Percentiles rank a stretch among this genome's conserved stretches.
Conservation (phyloP, 1,140 invertebrate species). For the Paracyclopina nana region DNA sequence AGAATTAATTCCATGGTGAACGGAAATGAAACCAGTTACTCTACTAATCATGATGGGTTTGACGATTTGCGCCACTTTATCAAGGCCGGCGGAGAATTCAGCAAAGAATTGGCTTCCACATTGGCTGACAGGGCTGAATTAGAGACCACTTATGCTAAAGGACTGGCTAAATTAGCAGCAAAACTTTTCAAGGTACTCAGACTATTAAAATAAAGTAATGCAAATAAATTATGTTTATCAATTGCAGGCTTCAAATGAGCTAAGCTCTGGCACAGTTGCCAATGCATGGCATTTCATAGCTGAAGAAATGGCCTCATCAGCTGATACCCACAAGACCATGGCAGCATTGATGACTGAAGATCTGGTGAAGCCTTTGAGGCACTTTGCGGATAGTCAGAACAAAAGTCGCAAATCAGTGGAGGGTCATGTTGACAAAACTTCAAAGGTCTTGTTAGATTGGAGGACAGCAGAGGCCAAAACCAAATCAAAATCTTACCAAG, state of each 20-base stretch:
- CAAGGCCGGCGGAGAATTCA: constrained; percentile 80
- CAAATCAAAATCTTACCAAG: constrained; percentile 60
- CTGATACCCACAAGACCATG: constrained; percentile 62
- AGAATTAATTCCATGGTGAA: constrained; percentile 1
- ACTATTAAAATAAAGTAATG: constrained; percentile 30
- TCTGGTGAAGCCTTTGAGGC: constrained; percentile 64
- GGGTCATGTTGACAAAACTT: constrained; percentile 60
- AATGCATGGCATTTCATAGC: constrained; percentile 75
- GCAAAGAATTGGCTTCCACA: constrained; percentile 66
- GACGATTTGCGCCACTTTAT: constrained; percentile 74
- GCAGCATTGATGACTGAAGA: constrained; percentile 58
- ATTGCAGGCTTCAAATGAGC: no score
- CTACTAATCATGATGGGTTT: constrained; percentile 72
- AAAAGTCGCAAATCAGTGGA: constrained; percentile 51
- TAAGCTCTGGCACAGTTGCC: constrained; percentile 50
- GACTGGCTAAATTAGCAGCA: constrained; percentile 56
- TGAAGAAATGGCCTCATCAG: constrained; percentile 68
- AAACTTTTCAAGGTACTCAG: constrained; percentile 58
- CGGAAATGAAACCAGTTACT: constrained; percentile 20
- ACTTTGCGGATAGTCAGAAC: constrained; percentile 42
- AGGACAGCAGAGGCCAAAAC: constrained; percentile 53
- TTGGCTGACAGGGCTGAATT: constrained; percentile 77
- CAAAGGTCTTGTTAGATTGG: constrained; percentile 59
- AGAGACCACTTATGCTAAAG: constrained; percentile 71
- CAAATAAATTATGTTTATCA: no score